Conservation (phyloP, 2,113 vertebrate species). For the Egretta garzetta region DNA sequence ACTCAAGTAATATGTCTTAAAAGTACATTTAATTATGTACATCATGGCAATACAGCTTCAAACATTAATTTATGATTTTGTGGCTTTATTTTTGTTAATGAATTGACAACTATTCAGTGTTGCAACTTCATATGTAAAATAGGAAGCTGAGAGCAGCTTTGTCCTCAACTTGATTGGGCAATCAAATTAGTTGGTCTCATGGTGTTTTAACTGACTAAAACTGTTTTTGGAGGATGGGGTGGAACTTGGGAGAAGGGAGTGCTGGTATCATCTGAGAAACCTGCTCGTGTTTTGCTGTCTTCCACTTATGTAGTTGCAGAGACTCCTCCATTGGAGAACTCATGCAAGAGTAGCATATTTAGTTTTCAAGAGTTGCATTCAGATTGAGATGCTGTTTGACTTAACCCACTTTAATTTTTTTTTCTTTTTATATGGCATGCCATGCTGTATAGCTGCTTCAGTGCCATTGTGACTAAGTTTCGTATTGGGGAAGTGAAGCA, state of each 20-base stretch:
- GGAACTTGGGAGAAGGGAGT: not conserved
- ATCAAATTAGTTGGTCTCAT: not conserved
- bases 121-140: not conserved
- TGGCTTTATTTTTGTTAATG: not conserved
- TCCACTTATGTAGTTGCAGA: not conserved
- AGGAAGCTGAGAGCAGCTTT: not conserved
- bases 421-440: not conserved
- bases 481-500: not conserved
- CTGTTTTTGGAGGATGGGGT: not conserved
- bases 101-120: not conserved
- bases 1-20: not conserved
- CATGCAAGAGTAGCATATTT: not conserved
- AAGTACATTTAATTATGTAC: not conserved
- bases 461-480: not conserved
- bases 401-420: not conserved
- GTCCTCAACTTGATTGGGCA: not conserved
- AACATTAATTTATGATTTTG: not conserved
- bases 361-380: not conserved
- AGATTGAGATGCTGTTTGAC: not conserved
- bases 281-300: not conserved
- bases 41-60: not conserved
- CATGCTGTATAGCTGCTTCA: not conserved
- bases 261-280: not conserved
- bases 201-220: not conserved
- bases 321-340: not conserved